Conservation (phyloP, 2,797 vertebrate genomes). For the Melanotaenia trifasciata region DNA sequence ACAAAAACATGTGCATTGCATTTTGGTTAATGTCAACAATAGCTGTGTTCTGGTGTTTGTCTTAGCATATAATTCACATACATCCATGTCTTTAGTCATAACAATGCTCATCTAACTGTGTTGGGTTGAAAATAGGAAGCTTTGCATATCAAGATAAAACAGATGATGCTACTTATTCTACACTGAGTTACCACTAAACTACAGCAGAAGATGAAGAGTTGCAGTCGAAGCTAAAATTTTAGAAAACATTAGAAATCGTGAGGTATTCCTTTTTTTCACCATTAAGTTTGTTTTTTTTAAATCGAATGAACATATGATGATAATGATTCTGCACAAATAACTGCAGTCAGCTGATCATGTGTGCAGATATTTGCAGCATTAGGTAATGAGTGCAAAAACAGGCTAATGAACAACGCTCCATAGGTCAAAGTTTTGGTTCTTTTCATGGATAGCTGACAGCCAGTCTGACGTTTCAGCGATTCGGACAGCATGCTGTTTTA, state of each 20-base stretch:
- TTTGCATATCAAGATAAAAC: not conserved
- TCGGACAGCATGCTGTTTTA: not conserved
- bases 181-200: not conserved
- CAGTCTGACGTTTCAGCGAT: slow-evolving; percentile 1
- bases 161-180: not conserved
- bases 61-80: not conserved
- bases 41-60: not conserved
- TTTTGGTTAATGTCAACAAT: not conserved
- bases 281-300: not conserved
- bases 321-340: not conserved
- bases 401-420: not conserved
- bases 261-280: not conserved
- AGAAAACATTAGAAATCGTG: not conserved
- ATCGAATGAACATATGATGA: not conserved
- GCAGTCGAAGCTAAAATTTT: not conserved
- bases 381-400: not conserved
- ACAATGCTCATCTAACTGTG: not conserved
- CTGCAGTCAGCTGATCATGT: not conserved
- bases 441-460: slow-evolving; percentile 11
- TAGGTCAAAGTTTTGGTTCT: not conserved
- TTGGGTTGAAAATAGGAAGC: not conserved
- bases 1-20: not conserved
- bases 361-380: not conserved
- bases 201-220: not conserved
- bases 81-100: not conserved